Base-by-base conservation (phyloP, 2,797 vertebrate genomes). In the Melanotaenia parkinsoni region DNA sequence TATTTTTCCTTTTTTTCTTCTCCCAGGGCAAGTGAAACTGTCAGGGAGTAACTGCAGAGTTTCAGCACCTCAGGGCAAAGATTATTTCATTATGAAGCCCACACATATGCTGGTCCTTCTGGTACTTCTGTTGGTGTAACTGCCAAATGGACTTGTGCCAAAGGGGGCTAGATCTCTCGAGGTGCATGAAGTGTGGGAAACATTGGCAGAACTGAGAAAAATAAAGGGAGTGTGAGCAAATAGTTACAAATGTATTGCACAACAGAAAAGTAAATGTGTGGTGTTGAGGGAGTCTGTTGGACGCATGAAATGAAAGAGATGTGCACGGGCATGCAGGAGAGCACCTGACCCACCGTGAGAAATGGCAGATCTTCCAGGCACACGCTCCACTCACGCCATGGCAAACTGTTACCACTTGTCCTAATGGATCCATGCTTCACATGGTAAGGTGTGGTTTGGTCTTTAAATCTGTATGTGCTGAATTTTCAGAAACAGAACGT, bases 31-130 rank as follows among this genome's bases (percentile, higher is more conserved):
- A 88, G 85, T 82, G 89, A 91, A 91, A 93, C 90, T 89, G 80
- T 79, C 78, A 85, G 73, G 63, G 76, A 86, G 81, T 79, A 82
- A 70, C 81, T 80, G 82, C 80, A 77, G 70, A 91, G 93, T 94
- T 93, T 94, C 93, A 89, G 79, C 80, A 82, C 93, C 91, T 70
- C 72, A 79, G 86, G 93, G 92, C 84, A 89, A 86, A 91, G 87
- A 93, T 91, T 89, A 91, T 90, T 92, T 88, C 88, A 85, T 90
- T 89, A 89, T 80, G 80, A 87, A 84, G 76, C 85, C 84, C 54
- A 81, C 69, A 72, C 91, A 84, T 81, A 89, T 84, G 83, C 87
- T 79, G 73, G 84, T 86, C 79, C 77, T 83, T 86, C 86, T 79
- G 73, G 84, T 86, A 78, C 77, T 83, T 86, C 83, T 87, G 82